Evolutionary conservation across 37 sponge, comb jelly and placozoan genomes (phyloP).

Genomic region (Spongilla lacustris): DNA sequence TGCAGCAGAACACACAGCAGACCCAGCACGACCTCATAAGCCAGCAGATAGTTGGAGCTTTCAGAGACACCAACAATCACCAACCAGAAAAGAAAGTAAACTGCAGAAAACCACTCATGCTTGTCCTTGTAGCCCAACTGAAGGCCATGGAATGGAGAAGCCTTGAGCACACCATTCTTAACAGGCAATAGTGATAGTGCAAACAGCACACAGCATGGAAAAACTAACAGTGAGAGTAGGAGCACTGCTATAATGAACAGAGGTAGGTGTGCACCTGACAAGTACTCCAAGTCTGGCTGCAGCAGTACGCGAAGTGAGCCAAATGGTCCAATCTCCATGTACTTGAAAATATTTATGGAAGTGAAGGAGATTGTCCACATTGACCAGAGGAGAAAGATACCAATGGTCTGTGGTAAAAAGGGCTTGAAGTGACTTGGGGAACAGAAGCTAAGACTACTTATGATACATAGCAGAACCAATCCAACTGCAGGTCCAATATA

Average conservation of each 20-base stretch:
- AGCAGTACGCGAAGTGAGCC: neutral
- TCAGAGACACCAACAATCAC: neutral
- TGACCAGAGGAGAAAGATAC: neutral
- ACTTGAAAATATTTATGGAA: neutral
- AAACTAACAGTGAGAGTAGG: neutral
- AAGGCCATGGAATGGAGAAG: neutral
- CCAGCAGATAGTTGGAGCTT: neutral
- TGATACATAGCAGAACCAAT: neutral
- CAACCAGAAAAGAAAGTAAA: neutral
- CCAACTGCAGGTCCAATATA: neutral
- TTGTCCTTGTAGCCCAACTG: conserved; percentile 4
- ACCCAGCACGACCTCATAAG: neutral
- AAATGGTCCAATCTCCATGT: neutral
- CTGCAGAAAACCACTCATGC: neutral
- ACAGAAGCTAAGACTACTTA: neutral
- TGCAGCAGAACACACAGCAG: neutral
- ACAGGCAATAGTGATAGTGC: neutral
- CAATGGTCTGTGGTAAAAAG: neutral
- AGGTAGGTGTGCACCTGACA: neutral
- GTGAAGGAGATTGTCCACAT: neutral
- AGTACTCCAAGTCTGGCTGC: conserved; percentile 3
- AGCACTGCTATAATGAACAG: neutral
- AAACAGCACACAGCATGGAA: neutral
- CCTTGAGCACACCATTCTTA: neutral
- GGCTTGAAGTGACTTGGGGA: neutral